These are phyloP conservation scores for Labrus mixtus DNA, from an alignment of 2,113 vertebrate genomes.

Conservation along the genomic window DNA sequence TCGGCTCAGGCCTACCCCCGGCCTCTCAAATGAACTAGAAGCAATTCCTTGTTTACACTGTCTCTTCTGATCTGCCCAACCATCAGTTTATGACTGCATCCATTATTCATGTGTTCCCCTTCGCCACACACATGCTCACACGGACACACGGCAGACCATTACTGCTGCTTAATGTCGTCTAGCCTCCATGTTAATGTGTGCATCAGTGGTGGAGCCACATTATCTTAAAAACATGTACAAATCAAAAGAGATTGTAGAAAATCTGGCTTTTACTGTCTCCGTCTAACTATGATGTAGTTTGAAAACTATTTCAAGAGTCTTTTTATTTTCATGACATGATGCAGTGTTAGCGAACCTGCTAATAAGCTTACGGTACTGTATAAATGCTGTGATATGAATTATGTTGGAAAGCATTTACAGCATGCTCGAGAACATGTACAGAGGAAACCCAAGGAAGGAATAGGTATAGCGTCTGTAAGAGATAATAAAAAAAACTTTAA, in stretches of 20 bases:
- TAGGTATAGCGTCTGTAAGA: no score
- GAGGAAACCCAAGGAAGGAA: no score
- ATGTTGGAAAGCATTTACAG: no score
- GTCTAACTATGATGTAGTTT: neutral
- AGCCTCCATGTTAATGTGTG: constrained; percentile 17
- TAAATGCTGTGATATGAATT: no score
- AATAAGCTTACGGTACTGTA: no score
- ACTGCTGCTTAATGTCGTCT: constrained; percentile 20
- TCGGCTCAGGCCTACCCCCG: constrained; percentile 41
- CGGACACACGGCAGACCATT: constrained; percentile 4
- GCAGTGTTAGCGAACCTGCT: neutral
- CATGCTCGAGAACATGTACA: no score
- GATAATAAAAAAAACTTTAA: no score
- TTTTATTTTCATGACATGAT: neutral
- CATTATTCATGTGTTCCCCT: constrained; percentile 76
- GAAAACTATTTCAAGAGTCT: no score
- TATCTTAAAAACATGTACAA: neutral
- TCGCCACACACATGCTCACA: constrained; percentile 18
- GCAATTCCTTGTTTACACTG: constrained; percentile 76
- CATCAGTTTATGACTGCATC: constrained; percentile 73
- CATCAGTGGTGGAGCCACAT: neutral
- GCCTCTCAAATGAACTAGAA: constrained; percentile 77
- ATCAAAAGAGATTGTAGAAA: neutral
- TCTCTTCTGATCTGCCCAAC: constrained; percentile 66
- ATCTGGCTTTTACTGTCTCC: neutral